Evolutionary conservation across 2,113 vertebrate genomes (phyloP), one percentile per base, ranked within the genome.

Genomic region (Siphamia tubifer): DNA sequence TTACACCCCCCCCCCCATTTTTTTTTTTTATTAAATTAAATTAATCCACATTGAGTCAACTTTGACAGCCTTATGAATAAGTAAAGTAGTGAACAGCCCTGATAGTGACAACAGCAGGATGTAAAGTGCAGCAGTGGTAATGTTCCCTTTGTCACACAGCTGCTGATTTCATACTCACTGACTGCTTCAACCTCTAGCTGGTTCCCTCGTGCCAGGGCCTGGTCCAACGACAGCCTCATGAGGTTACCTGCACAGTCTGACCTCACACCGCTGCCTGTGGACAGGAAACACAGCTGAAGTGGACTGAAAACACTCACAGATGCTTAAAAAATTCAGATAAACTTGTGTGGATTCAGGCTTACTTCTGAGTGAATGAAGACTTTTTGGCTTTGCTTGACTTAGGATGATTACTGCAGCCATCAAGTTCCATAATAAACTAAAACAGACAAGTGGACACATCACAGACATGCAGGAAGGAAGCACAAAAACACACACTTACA

Each of bases 151-250:
- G 19, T 23, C 44, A 1, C 13, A 3, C 8, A 11, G 24, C 0
- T 13, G 7, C 3, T 2, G 2, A 3, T 24, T 20, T 19, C n/a
- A 11, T 4, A 88, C 91, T 86, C 68, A 93, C 92, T 90, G 63
- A 91, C 17, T 2, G 85, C 92, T 48, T 92, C 89, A 19, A 93
- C 83, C 61, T 91, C 82, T 1, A 93, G 80, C 13, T 81, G 77
- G 54, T 82, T 90, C 48, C 91, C 91, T 65, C 82, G 56, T 36
- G 88, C 77, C 3, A 92, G 34, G 52, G 85, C 85, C 21, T 87
- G 42, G 6, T 92, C 87, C 68, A 92, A 25, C 0, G 74, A 83
- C n/a, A 93, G 54, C 44, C 79, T 87, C 83, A 92, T 81, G 6
- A 90, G 44, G 54, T 84, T 91, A 10, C 84, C 92, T 5, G 69